Conservation (phyloP, 2,113 vertebrate species). For the Miniopterus natalensis region DNA sequence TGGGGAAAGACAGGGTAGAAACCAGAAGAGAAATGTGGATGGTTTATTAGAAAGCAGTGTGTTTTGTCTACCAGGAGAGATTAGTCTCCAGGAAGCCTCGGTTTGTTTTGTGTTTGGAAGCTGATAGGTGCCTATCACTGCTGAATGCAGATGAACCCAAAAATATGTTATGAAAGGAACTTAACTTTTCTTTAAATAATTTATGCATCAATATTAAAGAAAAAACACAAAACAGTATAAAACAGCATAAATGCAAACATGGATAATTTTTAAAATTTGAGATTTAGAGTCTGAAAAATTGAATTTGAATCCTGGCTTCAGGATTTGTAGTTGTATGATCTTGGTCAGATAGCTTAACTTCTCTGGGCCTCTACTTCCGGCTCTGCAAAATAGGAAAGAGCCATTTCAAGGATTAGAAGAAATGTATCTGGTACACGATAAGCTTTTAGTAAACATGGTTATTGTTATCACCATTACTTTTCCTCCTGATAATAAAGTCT, state of each 20-base stretch:
- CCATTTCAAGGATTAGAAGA: conserved; percentile 42
- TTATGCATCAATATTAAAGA: not conserved
- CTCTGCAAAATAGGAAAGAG: conserved; percentile 22
- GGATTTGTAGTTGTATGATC: not conserved
- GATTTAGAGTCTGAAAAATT: not conserved
- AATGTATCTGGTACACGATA: not conserved
- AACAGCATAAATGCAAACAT: not conserved
- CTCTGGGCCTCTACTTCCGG: not conserved
- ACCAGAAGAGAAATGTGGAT: not conserved
- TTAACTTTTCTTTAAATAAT: conserved; percentile 15
- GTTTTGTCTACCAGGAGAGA: conserved; percentile 14
- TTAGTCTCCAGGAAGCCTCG: not conserved
- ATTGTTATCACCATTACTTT: not conserved
- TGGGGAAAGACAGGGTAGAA: not conserved
- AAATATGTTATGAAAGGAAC: not conserved
- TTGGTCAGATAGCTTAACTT: not conserved
- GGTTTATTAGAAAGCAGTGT: not conserved
- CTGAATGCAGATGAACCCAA: not conserved
- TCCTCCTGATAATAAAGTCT: not conserved
- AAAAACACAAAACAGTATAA: not conserved
- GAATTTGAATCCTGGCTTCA: not conserved
- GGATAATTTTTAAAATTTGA: not conserved
- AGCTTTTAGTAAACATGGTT: not conserved
- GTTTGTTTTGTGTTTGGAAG: not conserved
- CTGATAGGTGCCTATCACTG: not conserved